phyloP scores from a whole-genome alignment of 2,888 invertebrate genomes.

The Calliphora vomitoria region DNA sequence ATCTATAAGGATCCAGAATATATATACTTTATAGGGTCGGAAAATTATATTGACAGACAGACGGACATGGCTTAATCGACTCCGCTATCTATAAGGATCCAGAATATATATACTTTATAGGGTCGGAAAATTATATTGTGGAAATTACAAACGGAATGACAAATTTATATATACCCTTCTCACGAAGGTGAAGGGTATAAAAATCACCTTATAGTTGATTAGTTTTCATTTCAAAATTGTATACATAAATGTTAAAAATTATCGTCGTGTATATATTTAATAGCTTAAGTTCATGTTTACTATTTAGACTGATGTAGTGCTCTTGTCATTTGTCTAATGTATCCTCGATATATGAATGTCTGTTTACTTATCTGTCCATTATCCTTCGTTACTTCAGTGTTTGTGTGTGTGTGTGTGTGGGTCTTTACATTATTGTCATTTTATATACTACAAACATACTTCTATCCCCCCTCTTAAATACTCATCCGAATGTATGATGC shows the following conservation, averaged over 20 bases:
- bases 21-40: too few species aligned
- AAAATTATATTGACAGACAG: too few species aligned
- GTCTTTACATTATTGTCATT: neutral
- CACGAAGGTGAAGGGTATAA: too few species aligned
- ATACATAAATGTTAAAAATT: conserved; percentile 35
- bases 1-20: too few species aligned
- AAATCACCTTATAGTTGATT: conserved; percentile 8
- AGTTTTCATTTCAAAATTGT: conserved; percentile 35
- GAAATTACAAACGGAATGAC: too few species aligned
- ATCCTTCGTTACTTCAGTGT: conserved; percentile 55
- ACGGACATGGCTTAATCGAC: too few species aligned
- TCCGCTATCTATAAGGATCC: too few species aligned
- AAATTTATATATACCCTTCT: too few species aligned
- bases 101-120: too few species aligned
- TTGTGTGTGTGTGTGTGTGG: conserved; percentile 7
- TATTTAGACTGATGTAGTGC: neutral
- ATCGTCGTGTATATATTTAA: conserved; percentile 14
- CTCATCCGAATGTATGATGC: conserved; percentile 13
- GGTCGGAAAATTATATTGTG: too few species aligned
- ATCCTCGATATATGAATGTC: conserved; percentile 5
- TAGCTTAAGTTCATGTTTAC: conserved; percentile 20
- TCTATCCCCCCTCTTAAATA: neutral
- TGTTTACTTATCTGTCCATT: conserved; percentile 62
- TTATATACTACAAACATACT: neutral
- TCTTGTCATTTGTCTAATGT: conserved; percentile 43